Conservation (phyloP, 2,797 vertebrate genomes). For the Gymnothorax javanicus region DNA sequence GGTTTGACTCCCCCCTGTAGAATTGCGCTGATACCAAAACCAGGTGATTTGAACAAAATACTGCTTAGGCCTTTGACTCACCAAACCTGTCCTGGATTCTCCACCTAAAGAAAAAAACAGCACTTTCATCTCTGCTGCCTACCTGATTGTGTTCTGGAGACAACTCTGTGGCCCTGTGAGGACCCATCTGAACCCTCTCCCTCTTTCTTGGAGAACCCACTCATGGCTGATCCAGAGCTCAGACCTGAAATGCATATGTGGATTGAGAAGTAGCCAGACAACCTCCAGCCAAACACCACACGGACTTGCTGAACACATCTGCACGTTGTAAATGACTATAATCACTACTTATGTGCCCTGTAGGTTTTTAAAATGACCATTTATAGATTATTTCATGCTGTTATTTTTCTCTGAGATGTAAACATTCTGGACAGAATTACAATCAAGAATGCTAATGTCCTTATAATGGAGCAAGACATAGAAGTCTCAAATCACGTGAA, state of each 20-base stretch:
- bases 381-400: not conserved
- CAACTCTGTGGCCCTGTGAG: not conserved
- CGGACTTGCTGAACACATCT: not conserved
- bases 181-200: not conserved
- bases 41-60: too few species aligned
- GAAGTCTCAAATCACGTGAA: not conserved
- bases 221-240: slow-evolving; percentile 36
- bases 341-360: not conserved
- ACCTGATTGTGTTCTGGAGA: slow-evolving; percentile 57
- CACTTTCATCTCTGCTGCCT: not conserved
- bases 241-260: slow-evolving; percentile 45
- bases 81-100: too few species aligned
- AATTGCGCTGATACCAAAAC: too few species aligned
- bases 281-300: not conserved
- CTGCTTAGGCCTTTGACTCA: too few species aligned
- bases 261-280: not conserved
- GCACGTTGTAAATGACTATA: not conserved
- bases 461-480: not conserved
- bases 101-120: not conserved
- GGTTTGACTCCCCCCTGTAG: too few species aligned
- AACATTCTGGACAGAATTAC: not conserved
- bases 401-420: not conserved
- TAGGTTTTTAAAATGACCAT: not conserved
- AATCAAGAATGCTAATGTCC: not conserved
- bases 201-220: slow-evolving; percentile 42